phyloP scores from a whole-genome alignment of 2,888 invertebrate species.

The Emesis furor region DNA sequence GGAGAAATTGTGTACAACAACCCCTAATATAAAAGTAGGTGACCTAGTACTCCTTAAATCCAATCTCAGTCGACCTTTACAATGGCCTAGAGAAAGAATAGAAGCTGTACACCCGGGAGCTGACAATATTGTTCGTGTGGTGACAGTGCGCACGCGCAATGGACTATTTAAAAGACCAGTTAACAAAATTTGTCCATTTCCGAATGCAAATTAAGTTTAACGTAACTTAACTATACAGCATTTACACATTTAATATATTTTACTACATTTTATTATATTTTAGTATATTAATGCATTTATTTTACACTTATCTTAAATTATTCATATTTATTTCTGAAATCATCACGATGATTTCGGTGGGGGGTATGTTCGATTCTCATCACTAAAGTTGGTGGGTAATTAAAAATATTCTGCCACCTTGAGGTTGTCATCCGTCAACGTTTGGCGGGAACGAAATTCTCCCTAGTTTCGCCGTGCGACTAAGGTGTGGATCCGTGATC shows the following conservation, averaged over 20 bases:
- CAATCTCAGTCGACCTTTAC: slow-evolving; percentile 23
- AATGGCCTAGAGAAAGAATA: slow-evolving; percentile 35
- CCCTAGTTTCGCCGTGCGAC: too few relatives aligned
- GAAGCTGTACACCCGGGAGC: slow-evolving; percentile 9
- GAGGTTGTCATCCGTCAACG: too few relatives aligned
- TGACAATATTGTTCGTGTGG: slow-evolving; percentile 4
- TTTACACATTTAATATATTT: too few relatives aligned
- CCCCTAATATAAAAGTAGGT: slow-evolving; percentile 31
- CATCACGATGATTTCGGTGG: slow-evolving; percentile 12
- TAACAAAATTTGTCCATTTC: neutral
- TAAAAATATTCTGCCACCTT: too few relatives aligned
- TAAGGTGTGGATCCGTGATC: too few relatives aligned
- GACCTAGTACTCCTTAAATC: slow-evolving; percentile 43
- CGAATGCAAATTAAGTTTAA: neutral
- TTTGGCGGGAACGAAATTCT: too few relatives aligned
- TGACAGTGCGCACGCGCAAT: neutral
- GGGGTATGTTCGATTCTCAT: slow-evolving; percentile 5
- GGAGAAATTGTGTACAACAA: neutral
- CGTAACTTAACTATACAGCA: too few relatives aligned
- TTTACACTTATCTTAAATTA: too few relatives aligned
- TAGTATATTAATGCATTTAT: too few relatives aligned
- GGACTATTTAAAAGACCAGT: neutral
- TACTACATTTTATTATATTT: too few relatives aligned
- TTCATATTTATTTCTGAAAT: neutral
- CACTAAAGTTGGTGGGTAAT: too few relatives aligned